Percentiles rank a stretch among this genome's conserved stretches.
phyloP scores from a whole-genome alignment of 2,888 invertebrate genomes.

The Leptopilina myrica region DNA sequence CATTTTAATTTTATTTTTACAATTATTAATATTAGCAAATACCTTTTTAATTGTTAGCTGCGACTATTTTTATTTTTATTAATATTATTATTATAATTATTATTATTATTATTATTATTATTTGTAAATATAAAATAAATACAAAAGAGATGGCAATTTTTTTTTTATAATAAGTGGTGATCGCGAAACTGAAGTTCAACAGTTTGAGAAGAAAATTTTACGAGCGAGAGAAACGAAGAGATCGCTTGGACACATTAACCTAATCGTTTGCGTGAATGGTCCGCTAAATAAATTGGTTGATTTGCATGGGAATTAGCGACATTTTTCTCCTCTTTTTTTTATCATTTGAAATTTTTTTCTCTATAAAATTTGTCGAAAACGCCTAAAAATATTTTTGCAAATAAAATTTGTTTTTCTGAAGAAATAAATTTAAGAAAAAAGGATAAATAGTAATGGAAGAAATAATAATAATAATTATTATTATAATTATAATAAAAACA shows the following conservation, averaged over 20 bases:
- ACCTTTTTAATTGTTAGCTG: no score
- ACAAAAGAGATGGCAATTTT: background rate
- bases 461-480: no score
- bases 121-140: background rate
- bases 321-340: conserved; percentile 44
- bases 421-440: no score
- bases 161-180: conserved; percentile 43
- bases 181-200: conserved; percentile 60
- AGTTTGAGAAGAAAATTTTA: conserved; percentile 58
- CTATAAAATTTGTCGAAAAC: no score
- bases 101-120: conserved; percentile 2
- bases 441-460: no score
- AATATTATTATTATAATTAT: background rate
- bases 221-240: conserved; percentile 50
- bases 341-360: conserved; percentile 39
- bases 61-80: no score
- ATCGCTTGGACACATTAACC: conserved; percentile 63
- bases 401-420: no score
- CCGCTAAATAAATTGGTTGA: conserved; percentile 73
- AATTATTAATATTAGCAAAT: no score
- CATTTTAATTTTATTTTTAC: no score
- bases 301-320: conserved; percentile 73
- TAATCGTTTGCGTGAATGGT: conserved; percentile 68
- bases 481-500: no score
- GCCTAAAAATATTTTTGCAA: no score